Conservation (phyloP, 2,113 vertebrate species). For the Xenopus laevis region DNA sequence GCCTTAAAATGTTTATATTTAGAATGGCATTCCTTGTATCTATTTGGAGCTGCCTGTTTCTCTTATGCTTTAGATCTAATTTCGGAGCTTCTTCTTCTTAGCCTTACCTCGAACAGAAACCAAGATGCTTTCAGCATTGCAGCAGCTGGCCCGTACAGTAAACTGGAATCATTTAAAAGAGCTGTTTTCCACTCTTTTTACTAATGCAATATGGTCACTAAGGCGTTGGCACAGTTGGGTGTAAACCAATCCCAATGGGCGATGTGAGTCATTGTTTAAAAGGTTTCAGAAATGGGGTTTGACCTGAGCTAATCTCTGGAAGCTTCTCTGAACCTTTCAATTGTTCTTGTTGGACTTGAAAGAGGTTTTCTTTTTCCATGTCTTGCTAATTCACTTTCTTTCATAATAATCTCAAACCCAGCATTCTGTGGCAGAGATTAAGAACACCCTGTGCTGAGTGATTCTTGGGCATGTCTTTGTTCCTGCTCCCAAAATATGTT, state of each 20-base stretch:
- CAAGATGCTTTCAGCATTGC: too few species aligned
- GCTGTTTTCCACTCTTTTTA: slow-evolving; percentile 2
- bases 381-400: slow-evolving; percentile 49
- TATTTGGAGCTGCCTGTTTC: too few species aligned
- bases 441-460: slow-evolving; percentile 47
- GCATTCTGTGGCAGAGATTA: slow-evolving; percentile 45
- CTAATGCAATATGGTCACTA: slow-evolving; percentile 5
- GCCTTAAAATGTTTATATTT: too few species aligned
- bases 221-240: neutral
- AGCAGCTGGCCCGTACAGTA: neutral
- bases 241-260: neutral
- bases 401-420: slow-evolving; percentile 45
- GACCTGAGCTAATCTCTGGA: neutral
- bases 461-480: slow-evolving; percentile 42
- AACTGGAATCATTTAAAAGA: neutral
- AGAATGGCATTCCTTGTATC: too few species aligned
- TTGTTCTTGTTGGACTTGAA: slow-evolving; percentile 35
- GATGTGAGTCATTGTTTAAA: neutral
- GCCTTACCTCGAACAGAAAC: too few species aligned
- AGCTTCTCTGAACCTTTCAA: slow-evolving; percentile 40
- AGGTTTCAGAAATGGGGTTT: neutral
- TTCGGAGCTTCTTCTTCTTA: too few species aligned
- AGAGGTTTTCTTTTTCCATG: too few species aligned
- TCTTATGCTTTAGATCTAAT: too few species aligned
- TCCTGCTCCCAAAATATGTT: neutral